Percentiles rank a stretch among this genome's conserved stretches.
phyloP scores from a whole-genome alignment of 2,797 vertebrate genomes.

The Phrynocephalus forsythii region DNA sequence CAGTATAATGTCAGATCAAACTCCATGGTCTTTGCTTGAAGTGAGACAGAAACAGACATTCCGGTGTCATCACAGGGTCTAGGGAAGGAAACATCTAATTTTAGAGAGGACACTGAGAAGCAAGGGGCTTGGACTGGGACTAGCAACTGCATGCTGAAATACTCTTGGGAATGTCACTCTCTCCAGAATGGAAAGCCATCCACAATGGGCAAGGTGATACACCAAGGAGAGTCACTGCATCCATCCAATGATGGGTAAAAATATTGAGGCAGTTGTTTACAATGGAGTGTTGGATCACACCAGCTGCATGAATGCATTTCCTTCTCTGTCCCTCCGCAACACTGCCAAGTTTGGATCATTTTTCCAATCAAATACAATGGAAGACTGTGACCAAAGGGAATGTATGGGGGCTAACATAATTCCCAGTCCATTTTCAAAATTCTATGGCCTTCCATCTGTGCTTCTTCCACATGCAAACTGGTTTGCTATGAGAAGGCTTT shows the following conservation, averaged over 20 bases:
- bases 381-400: conserved; percentile 45
- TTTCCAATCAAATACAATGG: conserved; percentile 34
- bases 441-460: conserved; percentile 18
- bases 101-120: conserved; percentile 35
- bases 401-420: conserved; percentile 30
- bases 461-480: conserved; percentile 25
- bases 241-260: background rate
- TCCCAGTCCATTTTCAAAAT: conserved; percentile 41
- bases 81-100: conserved; percentile 14
- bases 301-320: conserved; percentile 8
- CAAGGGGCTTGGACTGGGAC: background rate
- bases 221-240: background rate
- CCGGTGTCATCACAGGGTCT: background rate
- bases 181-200: conserved; percentile 22
- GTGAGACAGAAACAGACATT: background rate
- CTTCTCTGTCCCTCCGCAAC: conserved; percentile 24
- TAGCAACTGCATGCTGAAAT: conserved; percentile 35
- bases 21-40: background rate
- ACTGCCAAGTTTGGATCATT: conserved; percentile 32
- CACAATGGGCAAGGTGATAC: background rate
- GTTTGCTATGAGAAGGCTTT: conserved; percentile 36
- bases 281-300: conserved; percentile 14
- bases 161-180: background rate
- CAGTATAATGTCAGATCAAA: background rate
- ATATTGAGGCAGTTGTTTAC: background rate